Conservation (phyloP, 2,888 invertebrate species). For the Clostera curtula region DNA sequence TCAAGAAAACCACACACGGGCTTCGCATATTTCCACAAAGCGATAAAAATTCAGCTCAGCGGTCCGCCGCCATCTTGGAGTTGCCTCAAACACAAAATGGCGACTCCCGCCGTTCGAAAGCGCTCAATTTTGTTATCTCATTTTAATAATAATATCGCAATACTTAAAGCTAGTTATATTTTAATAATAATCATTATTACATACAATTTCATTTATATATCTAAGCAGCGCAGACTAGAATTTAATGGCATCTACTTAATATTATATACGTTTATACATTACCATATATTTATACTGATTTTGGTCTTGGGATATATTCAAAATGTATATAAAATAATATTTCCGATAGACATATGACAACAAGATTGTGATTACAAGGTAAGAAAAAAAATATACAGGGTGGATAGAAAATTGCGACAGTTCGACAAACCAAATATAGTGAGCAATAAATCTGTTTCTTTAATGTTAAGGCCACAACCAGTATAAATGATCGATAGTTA, state of each 20-base stretch:
- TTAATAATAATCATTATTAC: slow-evolving; percentile 38
- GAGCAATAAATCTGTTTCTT: too few species aligned
- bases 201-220: slow-evolving; percentile 39
- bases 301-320: not conserved
- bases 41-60: slow-evolving; percentile 9
- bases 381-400: not conserved
- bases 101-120: slow-evolving; percentile 20
- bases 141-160: slow-evolving; percentile 40
- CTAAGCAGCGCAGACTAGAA: slow-evolving; percentile 66
- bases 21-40: too few species aligned
- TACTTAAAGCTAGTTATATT: slow-evolving; percentile 47
- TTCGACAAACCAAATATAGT: too few species aligned
- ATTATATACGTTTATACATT: slow-evolving; percentile 28
- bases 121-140: slow-evolving; percentile 23
- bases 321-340: not conserved
- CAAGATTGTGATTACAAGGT: not conserved
- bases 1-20: too few species aligned
- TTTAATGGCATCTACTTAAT: slow-evolving; percentile 61
- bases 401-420: too few species aligned
- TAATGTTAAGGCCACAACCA: too few species aligned
- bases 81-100: slow-evolving; percentile 14
- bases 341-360: not conserved
- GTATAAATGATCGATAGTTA: too few species aligned
- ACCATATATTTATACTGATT: not conserved
- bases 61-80: slow-evolving; percentile 16